Base-by-base conservation (phyloP, 2,888 invertebrate species). In the Mesoligia furuncula region DNA sequence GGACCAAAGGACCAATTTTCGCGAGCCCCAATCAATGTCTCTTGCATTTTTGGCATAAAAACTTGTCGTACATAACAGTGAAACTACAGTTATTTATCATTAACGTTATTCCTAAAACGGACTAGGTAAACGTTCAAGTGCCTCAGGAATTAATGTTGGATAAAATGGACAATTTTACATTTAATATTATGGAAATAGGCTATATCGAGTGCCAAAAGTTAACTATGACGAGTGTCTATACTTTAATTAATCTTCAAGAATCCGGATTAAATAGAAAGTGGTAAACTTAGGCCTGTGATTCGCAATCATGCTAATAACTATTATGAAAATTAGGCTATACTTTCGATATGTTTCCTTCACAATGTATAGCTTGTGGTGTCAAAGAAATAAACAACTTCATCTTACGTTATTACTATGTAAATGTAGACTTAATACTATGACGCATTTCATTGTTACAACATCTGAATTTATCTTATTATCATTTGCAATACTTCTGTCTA, bases 11-110 rank as follows among this genome's bases (percentile, higher is more conserved):
- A 62, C 51, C 61, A 73, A 69, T 27, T 17, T 20, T 66, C 73
- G 57, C 76, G 72, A 67, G 59, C 66, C 61, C 31, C 59, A 67
- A 75, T 75, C 75, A 86, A 73, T 83, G 82, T 86, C 89, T 90
- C 91, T 90, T 92, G 91, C 86, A 89, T 91, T 90, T 92, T 88
- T 89, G 86, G 87, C 87, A 89, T 88, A 88, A 85, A 79, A 79
- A 82, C 81, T 79, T 77, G 88, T 89, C 80, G 87, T 89, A 90
- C 71, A 82, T 88, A 91, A 88, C 86, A 88, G 88, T 88, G 86
- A 88, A 87, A 90, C 86, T 90, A 91, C 88, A 83, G 85, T 79
- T 88, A 90, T 85, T 80, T 85, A 85, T 86, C 31, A 76, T 82
- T 87, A 90, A 90, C 87, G 89, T 90, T 90, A 92, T 85, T 88